Evolutionary conservation across 2,113 vertebrate species (phyloP), one percentile per base, ranked within the genome.

Genomic region (Alces alces): DNA sequence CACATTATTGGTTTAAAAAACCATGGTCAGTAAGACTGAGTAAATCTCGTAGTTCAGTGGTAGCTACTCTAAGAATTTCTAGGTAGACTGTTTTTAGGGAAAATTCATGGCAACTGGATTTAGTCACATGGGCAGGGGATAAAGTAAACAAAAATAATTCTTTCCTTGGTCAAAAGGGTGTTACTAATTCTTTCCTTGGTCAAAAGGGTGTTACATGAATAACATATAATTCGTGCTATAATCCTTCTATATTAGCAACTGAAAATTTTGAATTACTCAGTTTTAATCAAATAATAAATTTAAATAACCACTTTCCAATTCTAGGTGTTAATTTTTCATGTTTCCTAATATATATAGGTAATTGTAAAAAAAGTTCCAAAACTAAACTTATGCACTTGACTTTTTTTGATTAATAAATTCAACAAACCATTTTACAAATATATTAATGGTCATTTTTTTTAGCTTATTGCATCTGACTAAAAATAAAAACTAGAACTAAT

Each of bases 401-500:
- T 30, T 80, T 89, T 93, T 86, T 76, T 83, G 23, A 25, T 50
- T 78, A 52, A 91, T 54, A 96, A 80, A 39, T 36, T 36, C 54
- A 93, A 80, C 66, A 61, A 76, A 54, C 25, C 16, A 70, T 82
- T 95, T 89, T 58, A 82, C 86, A 79, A 85, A 33, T 50, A 89
- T 82, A 27, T 33, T 89, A 47, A 60, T 45, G 5, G 23, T 96
- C 85, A 94, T 83, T 84, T 79, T 79, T 82, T 90, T 93, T 78
- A 30, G 21, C 90, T 14, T 91, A 28, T 19, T 17, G 23, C 66
- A 14, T 11, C 50, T 54, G 12, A 93, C 11, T 91, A 25, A 96
- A 95, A 96, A 90, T 70, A 89, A 89, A 86, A 92, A 89, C n/a
- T 19, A 89, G 21, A 89, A 55, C 78, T 60, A 89, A 61, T 78